A percentile compares a stretch with the other conserved stretches of the same genome.
Conservation (phyloP, 2,113 vertebrate species). For the Prunella himalayana region DNA sequence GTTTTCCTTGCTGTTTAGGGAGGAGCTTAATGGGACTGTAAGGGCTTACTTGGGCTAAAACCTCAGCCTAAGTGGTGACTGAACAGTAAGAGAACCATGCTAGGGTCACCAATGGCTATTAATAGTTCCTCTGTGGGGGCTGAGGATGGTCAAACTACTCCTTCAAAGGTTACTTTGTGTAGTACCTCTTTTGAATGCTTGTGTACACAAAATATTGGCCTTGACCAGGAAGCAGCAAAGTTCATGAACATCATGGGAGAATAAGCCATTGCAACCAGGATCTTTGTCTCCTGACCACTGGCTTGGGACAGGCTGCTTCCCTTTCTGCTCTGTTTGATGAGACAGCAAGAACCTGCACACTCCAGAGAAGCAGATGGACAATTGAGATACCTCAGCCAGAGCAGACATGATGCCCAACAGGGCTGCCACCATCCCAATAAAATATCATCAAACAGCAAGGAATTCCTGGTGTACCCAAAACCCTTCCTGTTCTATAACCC, state of each 20-base stretch:
- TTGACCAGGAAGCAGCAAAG: neutral
- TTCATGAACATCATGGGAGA: fast-evolving
- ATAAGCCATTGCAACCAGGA: neutral
- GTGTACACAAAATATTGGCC: neutral
- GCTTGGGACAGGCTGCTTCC: neutral
- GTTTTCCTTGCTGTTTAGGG: neutral
- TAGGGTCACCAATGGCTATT: neutral
- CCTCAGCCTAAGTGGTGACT: neutral
- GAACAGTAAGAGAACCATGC: neutral
- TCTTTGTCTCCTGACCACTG: neutral
- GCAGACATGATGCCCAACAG: neutral
- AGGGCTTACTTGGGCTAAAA: neutral
- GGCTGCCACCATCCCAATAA: neutral
- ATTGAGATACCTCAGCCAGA: neutral
- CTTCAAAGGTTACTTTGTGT: neutral
- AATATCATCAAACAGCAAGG: neutral
- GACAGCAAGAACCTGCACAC: neutral
- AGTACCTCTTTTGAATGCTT: neutral
- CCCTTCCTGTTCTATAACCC: neutral
- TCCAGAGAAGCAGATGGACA: neutral
- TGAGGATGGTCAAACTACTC: neutral
- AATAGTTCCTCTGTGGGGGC: fast-evolving
- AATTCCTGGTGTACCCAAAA: neutral
- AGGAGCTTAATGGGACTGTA: neutral
- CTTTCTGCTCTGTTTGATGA: neutral